These are phyloP conservation scores for Doryteuthis pealeii DNA, from an alignment of 1,140 invertebrate species.

Conservation along the genomic window DNA sequence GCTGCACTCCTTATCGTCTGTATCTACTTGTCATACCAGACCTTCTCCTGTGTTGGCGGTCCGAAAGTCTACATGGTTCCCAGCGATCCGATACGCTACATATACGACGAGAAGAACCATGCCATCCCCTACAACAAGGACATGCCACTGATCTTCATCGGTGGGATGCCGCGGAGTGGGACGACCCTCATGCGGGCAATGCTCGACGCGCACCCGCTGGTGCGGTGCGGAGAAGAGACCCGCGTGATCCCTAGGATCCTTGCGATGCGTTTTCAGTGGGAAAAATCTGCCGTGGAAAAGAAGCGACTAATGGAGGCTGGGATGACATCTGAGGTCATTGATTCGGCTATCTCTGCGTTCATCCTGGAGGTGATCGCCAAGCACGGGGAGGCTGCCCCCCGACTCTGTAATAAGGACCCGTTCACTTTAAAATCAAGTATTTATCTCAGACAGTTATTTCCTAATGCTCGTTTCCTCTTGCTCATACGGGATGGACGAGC, in stretches of 20 bases:
- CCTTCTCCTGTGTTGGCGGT: constrained; percentile 29
- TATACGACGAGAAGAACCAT: constrained; percentile 41
- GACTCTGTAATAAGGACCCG: constrained; percentile 98
- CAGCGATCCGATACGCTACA: constrained; percentile 33
- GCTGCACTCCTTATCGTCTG: background rate
- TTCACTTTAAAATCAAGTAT: constrained; percentile 86
- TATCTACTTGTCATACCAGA: constrained; percentile 23
- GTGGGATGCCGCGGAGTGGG: constrained; percentile 93
- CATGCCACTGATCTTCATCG: constrained; percentile 95
- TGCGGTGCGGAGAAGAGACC: constrained; percentile 97
- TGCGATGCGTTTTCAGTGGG: constrained; percentile 54
- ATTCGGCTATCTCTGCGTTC: constrained; percentile 94
- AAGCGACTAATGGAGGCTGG: constrained; percentile 89
- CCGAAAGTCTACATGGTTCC: constrained; percentile 47
- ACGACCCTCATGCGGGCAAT: constrained; percentile 97
- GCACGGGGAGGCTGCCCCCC: constrained; percentile 84
- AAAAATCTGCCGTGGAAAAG: constrained; percentile 49
- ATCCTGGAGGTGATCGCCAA: constrained; percentile 75
- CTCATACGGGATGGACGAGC: constrained; percentile 97
- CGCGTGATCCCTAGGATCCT: constrained; percentile 80
- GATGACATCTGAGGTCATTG: constrained; percentile 86
- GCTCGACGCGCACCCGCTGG: constrained; percentile 97
- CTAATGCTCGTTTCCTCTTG: constrained; percentile 90
- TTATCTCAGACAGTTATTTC: constrained; percentile 76
- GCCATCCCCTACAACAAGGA: constrained; percentile 67